Evolutionary conservation across 2,888 invertebrate species (phyloP), one percentile per base, ranked within the genome.

Genomic region (Heliconius aoede): DNA sequence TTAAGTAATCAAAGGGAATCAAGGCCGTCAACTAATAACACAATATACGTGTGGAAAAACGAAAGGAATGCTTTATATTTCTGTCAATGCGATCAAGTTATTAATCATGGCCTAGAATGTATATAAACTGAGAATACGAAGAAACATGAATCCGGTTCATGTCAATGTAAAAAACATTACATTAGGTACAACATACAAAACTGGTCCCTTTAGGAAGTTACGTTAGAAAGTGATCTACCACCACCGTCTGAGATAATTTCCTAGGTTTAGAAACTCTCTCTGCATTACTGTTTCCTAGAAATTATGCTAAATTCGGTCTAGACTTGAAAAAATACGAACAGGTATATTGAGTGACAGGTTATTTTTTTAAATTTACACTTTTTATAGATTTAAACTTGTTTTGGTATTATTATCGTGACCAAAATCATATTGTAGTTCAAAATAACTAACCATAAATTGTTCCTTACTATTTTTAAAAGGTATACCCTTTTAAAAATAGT

Each of bases 1-100:
- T n/a, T 15, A 46, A 18, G 46, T 46, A 32, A 55, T 32, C 7
- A 55, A 69, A 69, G n/a, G 69, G 65, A 65, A 65, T 51, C 67
- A 67, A 69, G 65, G 60, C 51, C 77, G 36, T 74, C 79, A 80
- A 76, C 28, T 55, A 58, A 65, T 32, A 69, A 32, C n/a, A n/a
- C 32, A 51, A 36, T 73, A 67, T 36, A 68, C 51, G 76, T 65
- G 71, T 76, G 73, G 76, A 80, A 81, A 81, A 80, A 79, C 76
- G 81, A 81, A 81, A 80, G 80, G 81, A 81, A 79, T 79, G 78
- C 76, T 51, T 46, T 67, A 65, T 78, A 79, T 74, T 78, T 72
- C 76, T 76, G 80, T 79, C 81, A 79, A 80, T 80, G 80, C 65
- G 73, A 80, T 73, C 80, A 75, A 76, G 73, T 75, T 71, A 60